Base-by-base conservation (phyloP, 2,797 vertebrate species). In the Tarsius wallacei region DNA sequence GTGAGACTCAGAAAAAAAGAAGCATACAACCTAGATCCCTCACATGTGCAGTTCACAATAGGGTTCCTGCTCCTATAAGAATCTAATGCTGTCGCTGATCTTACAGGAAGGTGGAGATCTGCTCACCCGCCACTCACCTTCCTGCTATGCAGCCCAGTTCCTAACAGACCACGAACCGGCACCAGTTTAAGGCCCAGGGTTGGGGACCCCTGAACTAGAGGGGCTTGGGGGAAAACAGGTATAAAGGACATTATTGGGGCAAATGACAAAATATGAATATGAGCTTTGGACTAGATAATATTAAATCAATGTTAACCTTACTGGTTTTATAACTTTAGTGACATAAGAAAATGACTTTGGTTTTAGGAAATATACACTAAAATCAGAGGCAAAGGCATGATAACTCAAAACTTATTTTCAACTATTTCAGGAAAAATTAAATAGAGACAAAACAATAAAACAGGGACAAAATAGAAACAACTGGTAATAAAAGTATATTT, bases 291-390 rank as follows among this genome's bases (percentile, higher is more conserved):
- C 33, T 84, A 64, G 13, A 42, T 53, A 84, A 68, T 53, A 93
- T 3, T 80, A 2, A 24, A 88, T 49, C 26, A 63, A 57, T 53
- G 78, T 57, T 89, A 63, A 90, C 95, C 78, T 83, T 91, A 33
- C 31, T 73, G 8, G 82, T 91, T 91, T 84, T 73, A 9, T 53
- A 96, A 93, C 42, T 88, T 87, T 88, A 74, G 57, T 80, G 66
- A 73, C 22, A 19, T 66, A 73, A 78, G 6, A 89, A 24, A 97
- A 93, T 42, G 70, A 19, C 28, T 82, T 77, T 94, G 24, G 16
- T 66, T 96, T 80, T 78, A 31, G 31, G 47, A 24, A 92, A 94
- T n/a, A 93, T 21, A 76, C 13, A 59, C 22, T 93, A 73, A 89
- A 96, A 73, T 61, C 77, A 93, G 66, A 42, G 64, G 71, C n/a